Percentiles rank a stretch among this genome's conserved stretches.
Evolutionary conservation across 2,888 invertebrate species (phyloP).

Genomic region (Polymixis flavicincta): DNA sequence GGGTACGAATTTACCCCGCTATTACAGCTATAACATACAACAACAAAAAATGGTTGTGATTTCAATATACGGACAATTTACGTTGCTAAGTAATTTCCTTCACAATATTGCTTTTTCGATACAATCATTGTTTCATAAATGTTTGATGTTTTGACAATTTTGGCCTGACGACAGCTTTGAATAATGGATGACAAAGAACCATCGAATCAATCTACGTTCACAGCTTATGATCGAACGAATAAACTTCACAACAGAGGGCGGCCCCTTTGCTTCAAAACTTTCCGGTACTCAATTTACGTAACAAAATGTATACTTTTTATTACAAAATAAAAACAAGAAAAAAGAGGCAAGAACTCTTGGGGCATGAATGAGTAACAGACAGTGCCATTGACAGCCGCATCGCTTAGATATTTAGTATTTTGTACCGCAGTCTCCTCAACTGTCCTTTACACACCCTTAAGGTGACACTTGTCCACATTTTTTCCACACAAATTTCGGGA

Average conservation of each 20-base stretch:
- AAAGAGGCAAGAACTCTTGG: slow-evolving; percentile 55
- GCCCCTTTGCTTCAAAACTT: slow-evolving; percentile 35
- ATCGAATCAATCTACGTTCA: slow-evolving; percentile 45
- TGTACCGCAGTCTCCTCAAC: slow-evolving; percentile 36
- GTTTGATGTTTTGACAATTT: slow-evolving; percentile 35
- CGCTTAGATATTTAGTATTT: slow-evolving; percentile 60
- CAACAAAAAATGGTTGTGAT: too few relatives aligned
- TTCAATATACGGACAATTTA: neutral
- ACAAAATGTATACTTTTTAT: slow-evolving; percentile 53
- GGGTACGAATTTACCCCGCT: too few relatives aligned
- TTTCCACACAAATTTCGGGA: too few relatives aligned
- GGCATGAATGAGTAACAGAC: slow-evolving; percentile 70
- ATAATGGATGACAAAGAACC: slow-evolving; percentile 58
- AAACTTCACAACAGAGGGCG: slow-evolving; percentile 24
- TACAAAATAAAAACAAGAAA: slow-evolving; percentile 59
- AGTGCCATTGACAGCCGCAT: slow-evolving; percentile 45
- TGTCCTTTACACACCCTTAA: slow-evolving; percentile 55
- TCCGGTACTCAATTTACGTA: slow-evolving; percentile 32
- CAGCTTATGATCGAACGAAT: slow-evolving; percentile 24
- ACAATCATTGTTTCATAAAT: slow-evolving; percentile 17
- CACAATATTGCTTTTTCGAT: neutral
- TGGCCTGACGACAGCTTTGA: slow-evolving; percentile 28
- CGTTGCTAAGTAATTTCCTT: neutral
- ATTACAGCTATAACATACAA: too few relatives aligned
- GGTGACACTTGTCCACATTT: too few relatives aligned